These are phyloP conservation scores for Beroe forskalii DNA, from an alignment of 37 sponge, comb jelly and placozoan species.

Conservation along the genomic window DNA sequence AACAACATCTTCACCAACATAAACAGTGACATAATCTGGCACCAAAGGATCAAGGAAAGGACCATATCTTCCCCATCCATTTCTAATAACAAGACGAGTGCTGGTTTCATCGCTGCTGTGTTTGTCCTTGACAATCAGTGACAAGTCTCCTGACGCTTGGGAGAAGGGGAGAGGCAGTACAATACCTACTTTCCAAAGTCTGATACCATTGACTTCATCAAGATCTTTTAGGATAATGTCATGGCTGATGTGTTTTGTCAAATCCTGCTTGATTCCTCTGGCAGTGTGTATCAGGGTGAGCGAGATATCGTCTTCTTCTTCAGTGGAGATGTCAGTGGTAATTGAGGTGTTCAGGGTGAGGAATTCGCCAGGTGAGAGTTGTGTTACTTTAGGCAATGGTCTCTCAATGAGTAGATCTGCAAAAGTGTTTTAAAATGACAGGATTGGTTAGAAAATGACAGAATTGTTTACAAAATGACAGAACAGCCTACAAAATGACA, in stretches of 20 bases:
- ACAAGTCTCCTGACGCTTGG: background rate
- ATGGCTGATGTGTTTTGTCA: no score
- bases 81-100: background rate
- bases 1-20: background rate
- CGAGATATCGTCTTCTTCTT: background rate
- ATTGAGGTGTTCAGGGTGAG: background rate
- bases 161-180: background rate
- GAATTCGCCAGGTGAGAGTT: background rate
- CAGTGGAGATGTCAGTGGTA: background rate
- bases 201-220: background rate
- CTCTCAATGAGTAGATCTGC: background rate
- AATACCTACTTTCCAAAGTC: background rate
- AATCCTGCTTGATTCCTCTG: no score
- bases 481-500: no score
- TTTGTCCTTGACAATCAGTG: background rate
- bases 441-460: no score
- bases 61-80: background rate
- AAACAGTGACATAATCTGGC: background rate
- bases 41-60: conserved; percentile 48
- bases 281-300: conserved; percentile 44
- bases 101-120: background rate
- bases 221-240: no score
- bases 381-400: background rate
- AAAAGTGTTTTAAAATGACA: no score
- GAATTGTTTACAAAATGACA: no score